Evolutionary conservation across 1,140 invertebrate species (phyloP).

Genomic region (Scaptomyza graminum): DNA sequence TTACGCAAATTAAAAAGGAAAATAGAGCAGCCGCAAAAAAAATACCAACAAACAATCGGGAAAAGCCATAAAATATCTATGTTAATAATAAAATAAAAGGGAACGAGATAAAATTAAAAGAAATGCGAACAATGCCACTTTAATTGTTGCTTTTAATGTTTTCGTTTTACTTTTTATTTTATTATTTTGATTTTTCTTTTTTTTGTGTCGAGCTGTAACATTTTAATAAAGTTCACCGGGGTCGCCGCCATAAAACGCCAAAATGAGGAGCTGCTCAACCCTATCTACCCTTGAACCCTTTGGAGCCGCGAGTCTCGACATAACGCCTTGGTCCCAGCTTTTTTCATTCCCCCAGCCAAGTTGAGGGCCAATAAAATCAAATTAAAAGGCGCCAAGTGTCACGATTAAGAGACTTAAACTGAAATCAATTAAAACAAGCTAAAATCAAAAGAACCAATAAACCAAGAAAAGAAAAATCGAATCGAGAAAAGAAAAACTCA

Average conservation of each 20-base stretch:
- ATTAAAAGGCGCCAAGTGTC: slow-evolving; percentile 82
- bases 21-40: slow-evolving; percentile 51
- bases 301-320: background rate
- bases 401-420: slow-evolving; percentile 80
- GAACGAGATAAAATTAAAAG: slow-evolving; percentile 36
- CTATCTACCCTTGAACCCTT: slow-evolving; percentile 17
- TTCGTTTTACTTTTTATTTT: too few relatives aligned
- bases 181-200: slow-evolving; percentile 5
- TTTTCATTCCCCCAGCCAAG: slow-evolving; percentile 46
- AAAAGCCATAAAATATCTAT: slow-evolving; percentile 39
- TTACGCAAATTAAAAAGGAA: slow-evolving; percentile 80
- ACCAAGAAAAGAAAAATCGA: too few relatives aligned
- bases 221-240: slow-evolving; percentile 70
- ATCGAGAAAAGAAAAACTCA: slow-evolving; percentile 45
- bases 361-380: slow-evolving; percentile 79
- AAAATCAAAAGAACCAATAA: too few relatives aligned
- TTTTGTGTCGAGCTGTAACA: slow-evolving; percentile 39
- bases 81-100: slow-evolving; percentile 23
- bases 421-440: slow-evolving; percentile 82
- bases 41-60: slow-evolving; percentile 10
- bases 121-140: slow-evolving; percentile 50
- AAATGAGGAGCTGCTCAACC: slow-evolving; percentile 71
- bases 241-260: slow-evolving; percentile 71
- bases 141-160: slow-evolving; percentile 31
- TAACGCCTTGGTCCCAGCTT: background rate